These are phyloP conservation scores for Ariolimax columbianus DNA, from an alignment of 2,888 invertebrate genomes.

Conservation along the genomic window DNA sequence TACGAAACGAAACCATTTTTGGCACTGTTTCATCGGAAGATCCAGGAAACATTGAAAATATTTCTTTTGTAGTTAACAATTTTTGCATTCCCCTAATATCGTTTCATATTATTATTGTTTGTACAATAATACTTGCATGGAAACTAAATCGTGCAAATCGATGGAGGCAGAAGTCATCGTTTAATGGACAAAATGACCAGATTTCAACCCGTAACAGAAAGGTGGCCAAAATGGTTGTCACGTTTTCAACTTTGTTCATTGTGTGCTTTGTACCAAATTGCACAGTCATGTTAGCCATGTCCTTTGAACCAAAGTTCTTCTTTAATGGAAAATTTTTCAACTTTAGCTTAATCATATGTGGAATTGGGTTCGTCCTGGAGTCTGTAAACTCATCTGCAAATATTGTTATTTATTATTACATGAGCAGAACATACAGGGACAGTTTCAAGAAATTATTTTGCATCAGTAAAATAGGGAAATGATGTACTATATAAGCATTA, in stretches of 20 bases:
- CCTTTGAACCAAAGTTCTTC: constrained; percentile 11
- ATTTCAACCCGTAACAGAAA: background rate
- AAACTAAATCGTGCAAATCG: background rate
- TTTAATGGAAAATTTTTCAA: background rate
- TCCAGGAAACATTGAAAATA: background rate
- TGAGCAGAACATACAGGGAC: constrained; percentile 30
- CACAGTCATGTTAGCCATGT: background rate
- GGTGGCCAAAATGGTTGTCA: constrained; percentile 21
- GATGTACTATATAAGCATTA: too few relatives aligned
- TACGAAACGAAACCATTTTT: background rate
- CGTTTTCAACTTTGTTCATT: constrained; percentile 15
- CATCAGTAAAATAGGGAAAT: too few relatives aligned
- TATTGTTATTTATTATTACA: constrained; percentile 16
- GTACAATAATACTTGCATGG: background rate
- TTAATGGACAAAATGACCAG: background rate
- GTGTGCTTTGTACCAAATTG: constrained; percentile 22
- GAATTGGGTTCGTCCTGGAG: background rate
- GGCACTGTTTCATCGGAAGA: background rate
- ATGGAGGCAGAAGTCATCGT: background rate
- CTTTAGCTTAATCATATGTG: background rate
- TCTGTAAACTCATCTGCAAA: constrained; percentile 19
- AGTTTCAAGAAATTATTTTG: too few relatives aligned
- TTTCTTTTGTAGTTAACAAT: background rate
- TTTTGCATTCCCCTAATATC: background rate
- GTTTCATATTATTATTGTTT: background rate